Evolutionary conservation across 2,888 invertebrate species (phyloP).

Genomic region (Cephus rjabovi): DNA sequence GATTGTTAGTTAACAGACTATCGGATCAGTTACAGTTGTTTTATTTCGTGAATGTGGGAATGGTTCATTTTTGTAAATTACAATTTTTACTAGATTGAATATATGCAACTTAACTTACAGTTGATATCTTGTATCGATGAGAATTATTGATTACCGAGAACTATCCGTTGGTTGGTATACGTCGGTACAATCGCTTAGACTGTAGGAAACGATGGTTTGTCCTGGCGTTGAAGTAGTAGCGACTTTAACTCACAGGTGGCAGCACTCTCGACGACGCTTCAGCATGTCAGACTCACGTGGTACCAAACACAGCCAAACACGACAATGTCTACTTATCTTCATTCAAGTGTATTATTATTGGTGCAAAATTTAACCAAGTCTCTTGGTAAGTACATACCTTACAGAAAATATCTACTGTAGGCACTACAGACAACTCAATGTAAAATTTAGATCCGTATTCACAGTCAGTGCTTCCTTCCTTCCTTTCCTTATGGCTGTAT

Average conservation of each 20-base stretch:
- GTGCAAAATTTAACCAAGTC: background rate
- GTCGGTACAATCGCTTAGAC: background rate
- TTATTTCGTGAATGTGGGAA: background rate
- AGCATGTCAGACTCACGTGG: too few species aligned
- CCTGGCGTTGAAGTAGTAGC: background rate
- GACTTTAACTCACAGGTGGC: background rate
- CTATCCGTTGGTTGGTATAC: background rate
- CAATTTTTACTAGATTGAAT: background rate
- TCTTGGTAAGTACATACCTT: background rate
- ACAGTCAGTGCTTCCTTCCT: too few species aligned
- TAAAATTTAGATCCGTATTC: too few species aligned
- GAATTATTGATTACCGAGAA: background rate
- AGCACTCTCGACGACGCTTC: background rate
- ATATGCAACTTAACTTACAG: background rate
- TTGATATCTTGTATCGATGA: background rate
- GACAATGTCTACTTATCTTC: background rate
- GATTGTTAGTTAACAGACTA: background rate
- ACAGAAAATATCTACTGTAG: background rate
- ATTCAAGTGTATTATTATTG: background rate
- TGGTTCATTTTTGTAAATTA: background rate
- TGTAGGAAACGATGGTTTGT: background rate
- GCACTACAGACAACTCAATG: too few species aligned
- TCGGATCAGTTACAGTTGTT: background rate
- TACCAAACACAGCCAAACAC: background rate
- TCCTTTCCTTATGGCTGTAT: too few species aligned